Percentiles rank a stretch among this genome's conserved stretches.
Conservation (phyloP, 2,888 invertebrate genomes). For the Acanthosepion lycidas region DNA sequence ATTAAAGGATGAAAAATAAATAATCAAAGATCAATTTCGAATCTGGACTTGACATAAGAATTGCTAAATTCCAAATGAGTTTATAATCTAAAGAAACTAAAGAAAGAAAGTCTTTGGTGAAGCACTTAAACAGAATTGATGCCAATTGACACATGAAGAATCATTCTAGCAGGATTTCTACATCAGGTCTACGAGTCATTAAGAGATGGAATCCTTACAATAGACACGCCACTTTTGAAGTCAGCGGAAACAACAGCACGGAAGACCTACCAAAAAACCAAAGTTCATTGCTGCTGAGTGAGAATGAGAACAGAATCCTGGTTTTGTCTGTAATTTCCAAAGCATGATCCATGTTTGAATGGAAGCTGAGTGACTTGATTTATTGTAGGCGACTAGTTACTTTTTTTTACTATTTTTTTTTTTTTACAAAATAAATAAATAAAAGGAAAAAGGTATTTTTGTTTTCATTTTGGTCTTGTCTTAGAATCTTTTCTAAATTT, state of each 20-base stretch:
- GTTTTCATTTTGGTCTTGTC: too few relatives aligned
- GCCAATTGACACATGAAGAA: neutral
- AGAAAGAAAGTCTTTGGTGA: neutral
- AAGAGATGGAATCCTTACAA: neutral
- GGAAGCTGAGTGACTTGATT: neutral
- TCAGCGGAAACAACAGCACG: neutral
- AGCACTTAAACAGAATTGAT: neutral
- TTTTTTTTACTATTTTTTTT: too few relatives aligned
- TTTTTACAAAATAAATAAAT: too few relatives aligned
- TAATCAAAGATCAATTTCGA: too few relatives aligned
- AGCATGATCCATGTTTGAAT: neutral
- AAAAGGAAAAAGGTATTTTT: too few relatives aligned
- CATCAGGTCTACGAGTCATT: neutral
- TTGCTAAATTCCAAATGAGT: neutral
- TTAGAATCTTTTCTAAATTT: too few relatives aligned
- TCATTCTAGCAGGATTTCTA: neutral
- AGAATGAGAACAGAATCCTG: neutral
- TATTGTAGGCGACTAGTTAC: neutral
- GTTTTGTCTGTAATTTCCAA: neutral
- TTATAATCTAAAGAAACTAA: neutral
- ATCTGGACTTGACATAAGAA: neutral
- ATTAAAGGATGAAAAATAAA: too few relatives aligned
- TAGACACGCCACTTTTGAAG: neutral
- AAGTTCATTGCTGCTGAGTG: neutral
- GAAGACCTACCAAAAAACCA: neutral